A percentile compares a stretch with the other conserved stretches of the same genome.
Evolutionary conservation across 2,113 vertebrate genomes (phyloP).

Genomic region (Plecturocebus donacophilus): DNA sequence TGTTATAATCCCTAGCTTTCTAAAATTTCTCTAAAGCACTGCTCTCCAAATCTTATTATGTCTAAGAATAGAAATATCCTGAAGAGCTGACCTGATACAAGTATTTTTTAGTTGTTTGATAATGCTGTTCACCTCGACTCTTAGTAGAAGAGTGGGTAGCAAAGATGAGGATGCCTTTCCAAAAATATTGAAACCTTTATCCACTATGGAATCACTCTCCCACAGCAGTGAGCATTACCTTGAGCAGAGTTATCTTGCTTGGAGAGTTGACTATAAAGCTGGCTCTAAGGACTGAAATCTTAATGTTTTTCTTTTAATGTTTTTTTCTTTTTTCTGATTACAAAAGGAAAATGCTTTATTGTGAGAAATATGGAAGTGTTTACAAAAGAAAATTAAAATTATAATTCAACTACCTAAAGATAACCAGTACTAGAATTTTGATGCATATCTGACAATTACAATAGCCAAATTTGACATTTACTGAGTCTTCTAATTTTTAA

Average conservation of each 20-base stretch:
- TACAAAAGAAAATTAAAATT: neutral
- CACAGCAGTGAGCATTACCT: neutral
- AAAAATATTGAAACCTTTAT: neutral
- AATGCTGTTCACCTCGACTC: neutral
- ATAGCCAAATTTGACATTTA: neutral
- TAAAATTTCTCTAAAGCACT: neutral
- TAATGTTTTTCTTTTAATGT: neutral
- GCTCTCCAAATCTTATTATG: neutral
- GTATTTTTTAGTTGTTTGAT: neutral
- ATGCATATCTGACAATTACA: neutral
- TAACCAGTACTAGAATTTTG: neutral
- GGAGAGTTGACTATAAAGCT: neutral
- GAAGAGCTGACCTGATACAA: neutral
- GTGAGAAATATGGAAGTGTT: neutral
- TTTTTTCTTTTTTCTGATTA: neutral
- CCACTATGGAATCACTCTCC: neutral
- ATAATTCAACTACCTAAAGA: neutral
- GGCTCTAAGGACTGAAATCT: neutral
- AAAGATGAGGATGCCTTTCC: neutral
- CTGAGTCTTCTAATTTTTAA: neutral
- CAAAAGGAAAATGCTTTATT: neutral
- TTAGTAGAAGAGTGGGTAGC: neutral
- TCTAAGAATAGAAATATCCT: neutral
- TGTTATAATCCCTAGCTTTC: neutral
- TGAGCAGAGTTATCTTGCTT: neutral